Percentiles rank a stretch among this genome's conserved stretches.
phyloP scores from a whole-genome alignment of 2,888 invertebrate species.

The Drosophila mettleri region DNA sequence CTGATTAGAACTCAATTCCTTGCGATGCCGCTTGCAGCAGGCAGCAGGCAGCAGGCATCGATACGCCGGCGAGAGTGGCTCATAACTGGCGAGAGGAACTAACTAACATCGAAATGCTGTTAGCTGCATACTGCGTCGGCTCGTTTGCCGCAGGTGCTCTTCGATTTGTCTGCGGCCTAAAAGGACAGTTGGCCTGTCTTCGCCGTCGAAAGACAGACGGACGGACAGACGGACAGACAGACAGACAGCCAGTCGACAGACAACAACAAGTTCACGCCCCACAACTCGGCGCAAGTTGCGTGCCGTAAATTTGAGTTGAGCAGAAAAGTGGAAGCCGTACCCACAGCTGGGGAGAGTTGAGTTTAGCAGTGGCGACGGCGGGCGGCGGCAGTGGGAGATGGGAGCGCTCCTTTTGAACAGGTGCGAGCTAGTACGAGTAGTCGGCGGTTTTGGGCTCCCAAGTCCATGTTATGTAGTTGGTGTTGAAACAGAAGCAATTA shows the following conservation, averaged over 20 bases:
- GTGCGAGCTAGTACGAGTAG: slow-evolving; percentile 57
- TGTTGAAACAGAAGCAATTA: slow-evolving; percentile 76
- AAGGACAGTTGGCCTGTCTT: slow-evolving; percentile 73
- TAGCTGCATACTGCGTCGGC: slow-evolving; percentile 50
- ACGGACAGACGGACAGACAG: too few relatives aligned
- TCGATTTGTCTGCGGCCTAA: slow-evolving; percentile 51
- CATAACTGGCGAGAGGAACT: slow-evolving; percentile 27
- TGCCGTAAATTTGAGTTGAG: slow-evolving; percentile 71
- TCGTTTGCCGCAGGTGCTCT: slow-evolving; percentile 50
- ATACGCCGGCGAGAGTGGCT: neutral
- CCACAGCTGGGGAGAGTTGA: slow-evolving; percentile 29
- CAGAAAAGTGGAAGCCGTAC: slow-evolving; percentile 38
- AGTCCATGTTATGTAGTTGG: slow-evolving; percentile 59
- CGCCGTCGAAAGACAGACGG: slow-evolving; percentile 50
- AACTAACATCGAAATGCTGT: slow-evolving; percentile 63
- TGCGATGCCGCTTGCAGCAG: slow-evolving; percentile 10
- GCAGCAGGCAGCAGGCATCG: slow-evolving; percentile 15
- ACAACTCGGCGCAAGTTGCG: slow-evolving; percentile 64
- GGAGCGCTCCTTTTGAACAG: slow-evolving; percentile 54
- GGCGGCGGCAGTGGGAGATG: neutral
- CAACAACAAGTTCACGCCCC: slow-evolving; percentile 64
- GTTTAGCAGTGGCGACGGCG: too few relatives aligned
- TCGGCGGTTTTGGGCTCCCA: slow-evolving; percentile 30
- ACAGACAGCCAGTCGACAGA: slow-evolving; percentile 35
- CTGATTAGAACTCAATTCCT: slow-evolving; percentile 28